Base-by-base conservation (phyloP, 2,888 invertebrate species). In the Diadegma fenestrale region DNA sequence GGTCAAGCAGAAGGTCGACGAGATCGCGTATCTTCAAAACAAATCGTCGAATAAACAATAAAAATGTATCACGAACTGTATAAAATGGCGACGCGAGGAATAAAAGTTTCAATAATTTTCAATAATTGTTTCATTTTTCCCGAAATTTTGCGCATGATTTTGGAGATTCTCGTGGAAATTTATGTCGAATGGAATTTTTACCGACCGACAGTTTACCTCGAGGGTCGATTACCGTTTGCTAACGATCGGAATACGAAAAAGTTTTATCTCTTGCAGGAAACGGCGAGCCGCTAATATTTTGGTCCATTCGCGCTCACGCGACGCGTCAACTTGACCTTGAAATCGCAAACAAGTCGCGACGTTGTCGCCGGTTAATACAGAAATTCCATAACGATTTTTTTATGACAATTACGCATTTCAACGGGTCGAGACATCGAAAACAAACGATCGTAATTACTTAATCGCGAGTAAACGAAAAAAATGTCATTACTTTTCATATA, bases 21-120 rank as follows among this genome's bases (percentile, higher is more conserved):
- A 80, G 8, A 83, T 86, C 63, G 77, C 63, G 0, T 80, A 83
- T 73, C 86, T 83, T 41, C 61, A 83, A 26, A 86, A 80, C 0
- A 77, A 85, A 72, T 37, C 51, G 6, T n/a, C 14, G 33, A 77
- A 77, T 5, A 80, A 84, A 68, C 78, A 37, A 33, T 19, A 37
- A n/a, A 43, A 41, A 22, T 26, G 22, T 7, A 26, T 45, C 14
- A 26, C 68, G 54, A 37, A 58, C 5, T 26, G 12, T 45, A 45
- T 22, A 6, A 26, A 68, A 43, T 22, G 2, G 33, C 33, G 3
- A 33, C 5, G 33, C 33, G 33, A 33, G 33, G 5, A 19, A 58
- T 22, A 10, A 54, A 22, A 22, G 22, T 58, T 19, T 26, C 5
- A 3, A 3, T 61, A 0, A 37, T 37, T 37, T 10, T 37, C 37